These are phyloP conservation scores for Melanerpes aurifrons DNA, from an alignment of 2,113 vertebrate genomes.

Conservation along the genomic window DNA sequence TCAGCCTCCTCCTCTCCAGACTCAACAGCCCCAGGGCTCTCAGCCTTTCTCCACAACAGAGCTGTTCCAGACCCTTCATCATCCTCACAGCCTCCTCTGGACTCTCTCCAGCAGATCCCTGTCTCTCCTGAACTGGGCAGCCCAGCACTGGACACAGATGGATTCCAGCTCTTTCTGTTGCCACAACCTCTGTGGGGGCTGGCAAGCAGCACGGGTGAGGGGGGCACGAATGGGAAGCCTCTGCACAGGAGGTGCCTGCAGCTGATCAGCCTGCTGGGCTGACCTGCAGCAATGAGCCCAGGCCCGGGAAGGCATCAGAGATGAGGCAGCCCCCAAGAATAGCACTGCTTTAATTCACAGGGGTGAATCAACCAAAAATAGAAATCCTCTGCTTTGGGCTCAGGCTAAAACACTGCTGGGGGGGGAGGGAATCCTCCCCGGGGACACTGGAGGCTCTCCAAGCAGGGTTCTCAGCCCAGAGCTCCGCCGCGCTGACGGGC, in stretches of 20 bases:
- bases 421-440: not conserved
- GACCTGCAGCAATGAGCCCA: not conserved
- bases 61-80: no score
- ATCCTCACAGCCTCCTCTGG: no score
- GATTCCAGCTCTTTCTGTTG: not conserved
- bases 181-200: not conserved
- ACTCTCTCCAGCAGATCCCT: no score
- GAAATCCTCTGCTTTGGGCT: not conserved
- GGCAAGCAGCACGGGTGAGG: not conserved
- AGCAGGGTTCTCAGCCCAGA: rapidly evolving
- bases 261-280: not conserved
- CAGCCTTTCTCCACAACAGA: no score
- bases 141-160: no score
- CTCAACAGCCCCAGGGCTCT: no score
- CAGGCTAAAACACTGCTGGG: not conserved
- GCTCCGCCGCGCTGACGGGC: not conserved
- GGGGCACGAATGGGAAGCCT: not conserved
- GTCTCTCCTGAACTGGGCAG: no score
- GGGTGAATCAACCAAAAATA: conserved; percentile 3
- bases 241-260: not conserved
- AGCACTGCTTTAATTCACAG: conserved; percentile 30
- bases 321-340: not conserved
- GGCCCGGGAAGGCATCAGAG: not conserved
- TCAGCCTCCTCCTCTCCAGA: no score
- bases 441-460: not conserved